These are phyloP conservation scores for Agrilus cyanescens DNA, from an alignment of 2,888 invertebrate genomes.

Conservation along the genomic window DNA sequence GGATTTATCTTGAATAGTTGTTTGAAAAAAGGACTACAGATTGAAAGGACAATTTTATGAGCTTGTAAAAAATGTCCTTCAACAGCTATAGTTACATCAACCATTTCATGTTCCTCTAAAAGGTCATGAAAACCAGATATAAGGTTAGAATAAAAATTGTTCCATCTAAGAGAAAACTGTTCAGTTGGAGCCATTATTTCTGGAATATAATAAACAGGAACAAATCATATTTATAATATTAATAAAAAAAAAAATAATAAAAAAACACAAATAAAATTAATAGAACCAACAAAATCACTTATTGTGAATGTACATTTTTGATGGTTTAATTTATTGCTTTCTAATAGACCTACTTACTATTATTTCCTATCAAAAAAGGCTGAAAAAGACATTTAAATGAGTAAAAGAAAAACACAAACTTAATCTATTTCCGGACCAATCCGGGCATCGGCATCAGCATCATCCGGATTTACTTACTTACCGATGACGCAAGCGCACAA, in stretches of 20 bases:
- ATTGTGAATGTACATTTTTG: too few relatives aligned
- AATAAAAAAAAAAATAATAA: not conserved
- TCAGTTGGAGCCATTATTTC: constrained; percentile 41
- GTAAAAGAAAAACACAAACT: too few relatives aligned
- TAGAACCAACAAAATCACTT: too few relatives aligned
- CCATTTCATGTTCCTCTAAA: constrained; percentile 58
- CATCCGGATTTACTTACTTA: too few relatives aligned
- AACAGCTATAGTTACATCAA: constrained; percentile 66
- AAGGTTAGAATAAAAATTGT: constrained; percentile 66
- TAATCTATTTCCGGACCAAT: too few relatives aligned
- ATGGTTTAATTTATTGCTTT: too few relatives aligned
- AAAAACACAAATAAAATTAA: too few relatives aligned
- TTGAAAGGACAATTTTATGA: constrained; percentile 65
- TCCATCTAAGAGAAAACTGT: constrained; percentile 66
- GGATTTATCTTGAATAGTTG: constrained; percentile 61
- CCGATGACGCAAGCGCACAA: too few relatives aligned
- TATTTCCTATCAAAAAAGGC: too few relatives aligned
- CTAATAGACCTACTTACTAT: too few relatives aligned
- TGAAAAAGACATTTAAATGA: too few relatives aligned
- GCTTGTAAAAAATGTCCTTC: constrained; percentile 67
- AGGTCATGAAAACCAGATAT: constrained; percentile 60
- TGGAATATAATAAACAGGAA: constrained; percentile 5
- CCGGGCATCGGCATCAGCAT: too few relatives aligned
- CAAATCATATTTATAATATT: constrained; percentile 4
- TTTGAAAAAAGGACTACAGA: constrained; percentile 70